phyloP scores from a whole-genome alignment of 53 echinoderm and acorn worm genomes.

The Stichopus horrens region DNA sequence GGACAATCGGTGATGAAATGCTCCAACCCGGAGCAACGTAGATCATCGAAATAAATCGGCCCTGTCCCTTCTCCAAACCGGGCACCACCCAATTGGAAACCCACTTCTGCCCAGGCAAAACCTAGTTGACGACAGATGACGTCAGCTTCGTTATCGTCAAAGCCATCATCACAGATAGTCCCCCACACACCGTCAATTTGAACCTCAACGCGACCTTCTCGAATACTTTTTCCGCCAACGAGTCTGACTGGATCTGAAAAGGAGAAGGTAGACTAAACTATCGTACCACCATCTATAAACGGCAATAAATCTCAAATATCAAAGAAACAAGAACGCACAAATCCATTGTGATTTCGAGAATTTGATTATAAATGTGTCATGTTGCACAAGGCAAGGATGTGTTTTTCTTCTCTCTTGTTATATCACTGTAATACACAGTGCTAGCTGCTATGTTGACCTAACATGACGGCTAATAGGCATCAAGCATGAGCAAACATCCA shows the following conservation, averaged over 20 bases:
- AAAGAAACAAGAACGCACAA: no score
- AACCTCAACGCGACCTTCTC: slow-evolving; percentile 27
- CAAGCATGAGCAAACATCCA: no score
- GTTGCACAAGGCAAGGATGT: no score
- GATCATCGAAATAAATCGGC: slow-evolving; percentile 38
- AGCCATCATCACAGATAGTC: slow-evolving; percentile 57
- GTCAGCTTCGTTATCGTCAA: slow-evolving; percentile 24
- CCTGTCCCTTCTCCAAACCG: slow-evolving; percentile 39
- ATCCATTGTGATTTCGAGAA: no score
- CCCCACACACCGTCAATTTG: slow-evolving; percentile 52
- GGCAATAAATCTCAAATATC: no score
- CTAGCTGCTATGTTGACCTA: no score
- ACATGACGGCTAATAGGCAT: no score
- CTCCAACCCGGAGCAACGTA: slow-evolving; percentile 55
- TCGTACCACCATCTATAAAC: no score
- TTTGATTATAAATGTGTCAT: no score
- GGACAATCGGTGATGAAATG: slow-evolving; percentile 31
- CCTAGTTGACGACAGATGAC: slow-evolving; percentile 69
- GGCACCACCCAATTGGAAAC: slow-evolving; percentile 4
- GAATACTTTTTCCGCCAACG: slow-evolving; percentile 7
- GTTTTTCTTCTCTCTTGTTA: no score
- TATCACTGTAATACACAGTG: no score
- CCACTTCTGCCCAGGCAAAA: slow-evolving; percentile 24
- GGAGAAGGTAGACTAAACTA: background rate
- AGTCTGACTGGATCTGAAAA: slow-evolving; percentile 28